phyloP scores from a whole-genome alignment of 2,113 vertebrate genomes.

The Anguilla rostrata region DNA sequence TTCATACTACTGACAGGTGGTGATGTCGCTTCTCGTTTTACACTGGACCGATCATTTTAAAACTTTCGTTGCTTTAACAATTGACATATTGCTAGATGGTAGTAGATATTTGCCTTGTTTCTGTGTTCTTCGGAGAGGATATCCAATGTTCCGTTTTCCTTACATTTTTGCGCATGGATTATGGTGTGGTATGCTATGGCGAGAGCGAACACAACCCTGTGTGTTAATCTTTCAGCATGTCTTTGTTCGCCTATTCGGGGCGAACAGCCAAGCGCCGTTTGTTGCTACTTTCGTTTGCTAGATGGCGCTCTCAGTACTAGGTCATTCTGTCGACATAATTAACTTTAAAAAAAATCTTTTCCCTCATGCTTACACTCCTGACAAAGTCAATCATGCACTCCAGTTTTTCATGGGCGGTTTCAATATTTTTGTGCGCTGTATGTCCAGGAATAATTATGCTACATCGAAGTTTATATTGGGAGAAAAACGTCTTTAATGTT shows the following conservation, averaged over 20 bases:
- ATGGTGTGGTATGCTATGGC: neutral
- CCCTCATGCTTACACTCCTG: neutral
- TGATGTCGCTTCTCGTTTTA: no score
- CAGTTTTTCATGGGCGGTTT: neutral
- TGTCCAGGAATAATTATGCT: neutral
- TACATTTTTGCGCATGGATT: neutral
- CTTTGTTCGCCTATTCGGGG: constrained; percentile 43
- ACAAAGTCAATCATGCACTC: neutral
- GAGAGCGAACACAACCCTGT: neutral
- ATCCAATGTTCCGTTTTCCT: neutral
- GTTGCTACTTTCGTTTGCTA: constrained; percentile 84
- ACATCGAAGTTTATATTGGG: neutral
- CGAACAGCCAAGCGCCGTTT: constrained; percentile 52
- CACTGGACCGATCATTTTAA: neutral
- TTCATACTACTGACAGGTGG: no score
- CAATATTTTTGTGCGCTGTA: constrained; percentile 4
- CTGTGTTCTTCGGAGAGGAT: neutral
- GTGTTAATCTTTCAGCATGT: constrained; percentile 13
- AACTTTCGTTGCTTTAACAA: neutral
- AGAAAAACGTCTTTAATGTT: constrained; percentile 1
- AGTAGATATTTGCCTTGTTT: neutral
- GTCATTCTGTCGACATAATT: constrained; percentile 65
- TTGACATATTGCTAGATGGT: neutral
- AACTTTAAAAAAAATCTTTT: constrained; percentile 27
- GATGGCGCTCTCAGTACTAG: constrained; percentile 90